Conservation (phyloP, 2,888 invertebrate genomes). For the Rotaria sp. region DNA sequence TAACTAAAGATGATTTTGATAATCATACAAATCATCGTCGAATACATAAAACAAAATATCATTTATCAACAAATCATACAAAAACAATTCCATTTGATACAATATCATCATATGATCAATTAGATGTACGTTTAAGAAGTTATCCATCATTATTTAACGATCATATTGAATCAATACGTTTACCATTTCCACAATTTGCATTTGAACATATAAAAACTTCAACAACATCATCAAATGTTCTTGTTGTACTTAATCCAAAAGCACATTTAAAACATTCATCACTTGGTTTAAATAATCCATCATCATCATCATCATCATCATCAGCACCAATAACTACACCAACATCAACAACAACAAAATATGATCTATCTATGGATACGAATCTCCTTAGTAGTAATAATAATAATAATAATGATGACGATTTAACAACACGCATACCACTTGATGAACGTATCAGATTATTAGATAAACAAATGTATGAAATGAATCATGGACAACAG, state of each 20-base stretch:
- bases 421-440: constrained; percentile 12
- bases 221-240: constrained; percentile 12
- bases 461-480: constrained; percentile 28
- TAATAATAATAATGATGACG: background rate
- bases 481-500: background rate
- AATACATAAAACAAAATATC: background rate
- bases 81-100: background rate
- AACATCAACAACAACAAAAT: background rate
- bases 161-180: background rate
- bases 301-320: background rate
- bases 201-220: background rate
- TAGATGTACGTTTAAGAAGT: constrained; percentile 1
- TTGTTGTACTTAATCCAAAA: constrained; percentile 19
- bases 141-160: background rate
- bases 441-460: constrained; percentile 16
- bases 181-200: constrained; percentile 28
- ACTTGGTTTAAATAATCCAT: constrained; percentile 1
- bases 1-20: background rate
- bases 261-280: constrained; percentile 27
- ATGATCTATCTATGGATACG: background rate
- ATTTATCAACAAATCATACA: background rate
- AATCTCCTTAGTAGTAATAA: background rate
- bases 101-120: background rate
- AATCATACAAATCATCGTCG: background rate
- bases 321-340: background rate